Conservation (phyloP, 1,140 invertebrate species). For the Eupristina koningsbergeri region DNA sequence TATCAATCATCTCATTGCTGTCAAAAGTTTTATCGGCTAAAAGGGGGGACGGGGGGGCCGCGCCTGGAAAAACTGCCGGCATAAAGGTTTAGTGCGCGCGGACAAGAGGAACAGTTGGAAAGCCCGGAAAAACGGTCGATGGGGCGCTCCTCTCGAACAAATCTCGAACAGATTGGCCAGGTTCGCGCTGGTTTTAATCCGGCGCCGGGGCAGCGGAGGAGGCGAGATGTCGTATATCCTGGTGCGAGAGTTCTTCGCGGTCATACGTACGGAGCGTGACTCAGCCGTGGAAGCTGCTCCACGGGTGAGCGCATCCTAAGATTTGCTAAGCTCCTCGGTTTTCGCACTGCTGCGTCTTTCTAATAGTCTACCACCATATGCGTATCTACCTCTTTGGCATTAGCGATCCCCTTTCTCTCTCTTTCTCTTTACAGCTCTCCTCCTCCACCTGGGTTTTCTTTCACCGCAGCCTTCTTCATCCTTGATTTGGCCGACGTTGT, state of each 20-base stretch:
- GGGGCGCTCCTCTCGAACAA: too few species aligned
- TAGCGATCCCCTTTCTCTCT: too few species aligned
- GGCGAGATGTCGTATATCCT: conserved; percentile 55
- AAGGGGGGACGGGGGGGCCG: too few species aligned
- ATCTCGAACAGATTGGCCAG: too few species aligned
- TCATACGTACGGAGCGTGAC: conserved; percentile 60
- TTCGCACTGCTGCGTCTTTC: conserved; percentile 12
- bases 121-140: too few species aligned
- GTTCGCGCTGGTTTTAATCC: too few species aligned
- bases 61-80: too few species aligned
- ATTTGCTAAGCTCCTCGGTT: background rate
- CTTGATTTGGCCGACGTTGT: conserved; percentile 11
- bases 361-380: conserved; percentile 21
- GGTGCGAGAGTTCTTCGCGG: conserved; percentile 60
- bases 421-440: background rate
- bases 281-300: conserved; percentile 61
- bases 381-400: background rate
- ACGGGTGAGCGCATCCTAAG: background rate
- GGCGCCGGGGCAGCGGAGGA: conserved; percentile 57
- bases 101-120: too few species aligned
- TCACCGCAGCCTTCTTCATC: conserved; percentile 19
- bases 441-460: background rate
- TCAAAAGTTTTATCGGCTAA: too few species aligned
- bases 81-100: too few species aligned
- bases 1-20: too few species aligned